Evolutionary conservation across 2,888 invertebrate species (phyloP).

Genomic region (Neoscelio sp.): DNA sequence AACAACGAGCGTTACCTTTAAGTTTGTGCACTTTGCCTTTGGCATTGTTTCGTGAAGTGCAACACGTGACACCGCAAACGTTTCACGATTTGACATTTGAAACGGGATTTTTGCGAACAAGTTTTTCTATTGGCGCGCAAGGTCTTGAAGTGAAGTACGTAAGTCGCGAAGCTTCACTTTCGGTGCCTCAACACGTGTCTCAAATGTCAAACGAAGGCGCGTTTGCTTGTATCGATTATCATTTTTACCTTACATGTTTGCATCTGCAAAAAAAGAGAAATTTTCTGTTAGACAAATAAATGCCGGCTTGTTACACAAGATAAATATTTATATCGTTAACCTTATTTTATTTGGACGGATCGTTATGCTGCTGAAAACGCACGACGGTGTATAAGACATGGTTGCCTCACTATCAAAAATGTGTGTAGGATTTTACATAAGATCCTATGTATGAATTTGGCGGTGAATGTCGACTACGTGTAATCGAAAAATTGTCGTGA

Average conservation of each 20-base stretch:
- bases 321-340: no score
- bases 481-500: no score
- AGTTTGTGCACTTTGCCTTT: slow-evolving; percentile 51
- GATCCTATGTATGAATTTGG: no score
- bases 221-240: slow-evolving; percentile 44
- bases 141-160: slow-evolving; percentile 42
- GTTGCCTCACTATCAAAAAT: no score
- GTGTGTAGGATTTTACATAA: no score
- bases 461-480: no score
- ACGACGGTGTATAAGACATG: no score
- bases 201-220: slow-evolving; percentile 62
- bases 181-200: slow-evolving; percentile 58
- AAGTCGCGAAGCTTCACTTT: slow-evolving; percentile 48
- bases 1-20: slow-evolving; percentile 29
- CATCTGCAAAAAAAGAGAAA: slow-evolving; percentile 36
- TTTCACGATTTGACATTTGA: slow-evolving; percentile 58
- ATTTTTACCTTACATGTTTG: slow-evolving; percentile 29
- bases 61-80: slow-evolving; percentile 40
- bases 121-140: slow-evolving; percentile 60
- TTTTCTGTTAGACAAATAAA: slow-evolving; percentile 37
- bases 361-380: no score
- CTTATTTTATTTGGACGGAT: no score
- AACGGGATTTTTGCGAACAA: slow-evolving; percentile 60
- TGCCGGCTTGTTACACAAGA: no score
- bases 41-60: slow-evolving; percentile 50